phyloP scores from a whole-genome alignment of 2,888 invertebrate genomes.

The Oscheius myriophilus region DNA sequence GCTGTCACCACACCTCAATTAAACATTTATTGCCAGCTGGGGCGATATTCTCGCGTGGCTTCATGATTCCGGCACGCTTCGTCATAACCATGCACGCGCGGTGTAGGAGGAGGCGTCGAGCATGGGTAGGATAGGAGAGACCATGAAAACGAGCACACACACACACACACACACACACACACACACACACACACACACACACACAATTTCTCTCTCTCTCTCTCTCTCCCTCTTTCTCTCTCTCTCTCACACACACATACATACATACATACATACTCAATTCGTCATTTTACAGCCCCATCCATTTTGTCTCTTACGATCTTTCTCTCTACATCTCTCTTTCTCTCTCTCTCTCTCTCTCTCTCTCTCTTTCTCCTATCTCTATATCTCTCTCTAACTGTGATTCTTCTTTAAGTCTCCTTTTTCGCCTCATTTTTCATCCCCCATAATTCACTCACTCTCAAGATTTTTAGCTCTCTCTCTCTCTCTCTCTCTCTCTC shows the following conservation, averaged over 20 bases:
- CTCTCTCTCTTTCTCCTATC: conserved; percentile 13
- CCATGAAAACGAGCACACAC: too few species aligned
- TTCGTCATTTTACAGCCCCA: too few species aligned
- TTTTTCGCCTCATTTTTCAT: conserved; percentile 2
- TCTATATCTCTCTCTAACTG: conserved; percentile 14
- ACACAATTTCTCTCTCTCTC: too few species aligned
- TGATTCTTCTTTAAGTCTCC: conserved; percentile 7
- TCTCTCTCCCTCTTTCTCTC: conserved; percentile 1
- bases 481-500: background rate
- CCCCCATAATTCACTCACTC: too few species aligned
- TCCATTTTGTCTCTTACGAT: too few species aligned
- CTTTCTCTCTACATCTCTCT: background rate
- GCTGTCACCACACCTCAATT: conserved; percentile 19
- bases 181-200: background rate
- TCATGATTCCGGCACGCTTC: too few species aligned
- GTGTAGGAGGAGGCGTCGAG: too few species aligned
- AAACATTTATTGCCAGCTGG: conserved; percentile 24
- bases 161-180: too few species aligned
- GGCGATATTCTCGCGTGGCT: background rate
- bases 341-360: background rate
- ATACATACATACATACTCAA: background rate
- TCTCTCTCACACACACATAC: background rate
- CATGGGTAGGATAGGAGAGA: too few species aligned
- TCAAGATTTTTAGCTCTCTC: too few species aligned
- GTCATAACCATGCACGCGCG: background rate